Evolutionary conservation across 2,113 vertebrate species (phyloP), one percentile per base, ranked within the genome.

Genomic region (Myodes glareolus): DNA sequence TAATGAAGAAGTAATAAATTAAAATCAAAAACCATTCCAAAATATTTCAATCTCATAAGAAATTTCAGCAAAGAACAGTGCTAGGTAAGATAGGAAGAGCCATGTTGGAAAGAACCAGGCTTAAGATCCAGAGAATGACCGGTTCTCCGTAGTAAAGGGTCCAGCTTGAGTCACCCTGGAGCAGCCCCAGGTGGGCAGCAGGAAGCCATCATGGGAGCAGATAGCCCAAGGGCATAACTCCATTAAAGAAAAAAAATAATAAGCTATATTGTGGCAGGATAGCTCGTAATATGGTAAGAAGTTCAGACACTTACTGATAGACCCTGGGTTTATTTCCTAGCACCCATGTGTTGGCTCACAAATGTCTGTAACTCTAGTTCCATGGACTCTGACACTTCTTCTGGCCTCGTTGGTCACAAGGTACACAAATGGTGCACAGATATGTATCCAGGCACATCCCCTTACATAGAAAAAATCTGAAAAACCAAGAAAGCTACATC

Each of bases 101-200:
- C 9, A 0, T 23, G 33, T 25, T 19, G 47, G 27, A 52, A 52
- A 73, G 50, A 36, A 42, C 5, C 7, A 8, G 42, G 36, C 52
- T 31, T 31, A 21, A 23, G 36, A 50, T 4, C 1, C n/a, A 61
- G 50, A 52, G 19, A 42, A 42, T 14, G 2, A 0, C 31, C 11
- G 55, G 42, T 23, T 12, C 0, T 36, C 1, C 14, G 1, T 29
- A 82, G 23, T 67, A 61, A 77, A 50, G 17, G 9, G 6, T 13
- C 25, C 45, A 25, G 3, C 55, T 13, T 91, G 80, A 6, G 9
- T 21, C 13, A 1, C 33, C 39, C 39, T 19, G 7, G 33, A 36
- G 36, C 36, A 13, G 21, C 50, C 10, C 39, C 39, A 39, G 36
- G 29, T 5, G 4, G 11, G 10, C 21, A 63, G 19, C 33, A 70